phyloP scores from a whole-genome alignment of 1,140 invertebrate genomes.

The Hesperophylax magnus region DNA sequence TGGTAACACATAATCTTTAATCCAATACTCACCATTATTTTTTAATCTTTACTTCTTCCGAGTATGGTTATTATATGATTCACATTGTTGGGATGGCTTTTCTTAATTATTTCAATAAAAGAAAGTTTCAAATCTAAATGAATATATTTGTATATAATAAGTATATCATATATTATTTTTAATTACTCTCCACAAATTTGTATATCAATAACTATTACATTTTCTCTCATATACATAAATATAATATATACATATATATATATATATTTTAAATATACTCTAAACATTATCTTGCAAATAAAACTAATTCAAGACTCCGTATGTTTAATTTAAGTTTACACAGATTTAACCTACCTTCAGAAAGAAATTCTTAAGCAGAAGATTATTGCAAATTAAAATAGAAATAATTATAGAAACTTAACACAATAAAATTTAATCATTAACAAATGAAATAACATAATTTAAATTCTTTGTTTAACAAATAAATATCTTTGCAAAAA shows the following conservation, averaged over 20 bases:
- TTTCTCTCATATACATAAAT: constrained; percentile 42
- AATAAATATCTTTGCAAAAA: constrained; percentile 41
- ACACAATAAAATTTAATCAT: constrained; percentile 38
- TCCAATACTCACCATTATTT: too few species aligned
- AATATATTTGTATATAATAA: constrained; percentile 52
- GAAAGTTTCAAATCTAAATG: constrained; percentile 50
- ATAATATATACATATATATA: constrained; percentile 50
- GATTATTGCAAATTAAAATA: constrained; percentile 41
- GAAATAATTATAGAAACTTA: constrained; percentile 41
- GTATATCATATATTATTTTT: constrained; percentile 52
- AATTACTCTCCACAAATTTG: constrained; percentile 51
- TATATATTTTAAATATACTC: constrained; percentile 52
- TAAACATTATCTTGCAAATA: constrained; percentile 43
- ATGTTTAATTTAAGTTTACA: constrained; percentile 39
- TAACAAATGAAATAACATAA: constrained; percentile 42
- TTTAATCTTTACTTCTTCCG: too few species aligned
- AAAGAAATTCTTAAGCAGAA: constrained; percentile 32
- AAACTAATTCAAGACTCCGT: constrained; percentile 38
- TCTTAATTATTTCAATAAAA: constrained; percentile 1
- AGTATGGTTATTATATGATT: too few species aligned
- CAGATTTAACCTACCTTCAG: constrained; percentile 36
- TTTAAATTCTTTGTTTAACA: constrained; percentile 39
- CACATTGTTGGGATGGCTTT: neutral
- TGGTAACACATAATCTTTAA: too few species aligned
- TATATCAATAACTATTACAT: constrained; percentile 51